These are phyloP conservation scores for Strix occidentalis DNA, from an alignment of 2,797 vertebrate species.

Conservation along the genomic window DNA sequence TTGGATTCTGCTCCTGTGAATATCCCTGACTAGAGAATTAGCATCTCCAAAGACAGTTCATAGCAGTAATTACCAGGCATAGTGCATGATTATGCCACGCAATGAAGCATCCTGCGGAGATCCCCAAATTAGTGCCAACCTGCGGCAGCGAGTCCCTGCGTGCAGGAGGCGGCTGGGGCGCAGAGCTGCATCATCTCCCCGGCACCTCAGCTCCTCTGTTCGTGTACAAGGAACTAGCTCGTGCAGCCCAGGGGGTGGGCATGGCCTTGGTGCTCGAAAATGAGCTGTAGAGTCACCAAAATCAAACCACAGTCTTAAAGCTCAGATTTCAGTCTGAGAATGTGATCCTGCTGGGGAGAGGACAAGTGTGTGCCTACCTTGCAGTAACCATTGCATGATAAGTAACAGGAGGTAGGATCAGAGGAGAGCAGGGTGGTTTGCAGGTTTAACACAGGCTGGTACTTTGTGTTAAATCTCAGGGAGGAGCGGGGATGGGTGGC, in stretches of 20 bases:
- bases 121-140: background rate
- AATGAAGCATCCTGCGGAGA: background rate
- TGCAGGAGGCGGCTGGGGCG: background rate
- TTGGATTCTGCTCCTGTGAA: background rate
- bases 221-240: rapidly evolving
- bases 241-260: rapidly evolving
- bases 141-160: rapidly evolving
- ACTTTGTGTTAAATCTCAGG: background rate
- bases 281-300: background rate
- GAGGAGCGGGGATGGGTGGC: background rate
- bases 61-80: background rate
- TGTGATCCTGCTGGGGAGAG: too few species aligned
- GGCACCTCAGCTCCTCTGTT: background rate
- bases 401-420: too few species aligned
- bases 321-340: background rate
- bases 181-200: background rate
- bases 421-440: background rate
- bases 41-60: background rate
- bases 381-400: rapidly evolving
- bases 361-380: too few species aligned
- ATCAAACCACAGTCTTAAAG: background rate
- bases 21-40: background rate
- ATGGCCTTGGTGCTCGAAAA: background rate
- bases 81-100: rapidly evolving
- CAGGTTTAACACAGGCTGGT: background rate